Evolutionary conservation across 2,888 invertebrate species (phyloP).

Genomic region (Cerceris ruficornis): DNA sequence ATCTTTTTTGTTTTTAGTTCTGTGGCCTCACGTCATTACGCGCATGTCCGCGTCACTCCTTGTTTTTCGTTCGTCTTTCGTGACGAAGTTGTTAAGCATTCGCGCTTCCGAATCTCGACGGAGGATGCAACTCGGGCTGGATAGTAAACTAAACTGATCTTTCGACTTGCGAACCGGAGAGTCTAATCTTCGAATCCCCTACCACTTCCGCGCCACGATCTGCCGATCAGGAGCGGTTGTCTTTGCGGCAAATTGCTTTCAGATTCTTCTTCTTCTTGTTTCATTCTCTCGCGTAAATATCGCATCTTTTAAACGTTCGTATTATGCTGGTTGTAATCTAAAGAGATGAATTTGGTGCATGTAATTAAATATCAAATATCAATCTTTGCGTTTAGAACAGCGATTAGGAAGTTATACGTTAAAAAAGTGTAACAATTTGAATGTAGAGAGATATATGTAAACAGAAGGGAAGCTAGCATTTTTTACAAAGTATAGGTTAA

Average conservation of each 20-base stretch:
- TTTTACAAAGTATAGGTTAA: too few species aligned
- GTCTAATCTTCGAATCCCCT: conserved; percentile 74
- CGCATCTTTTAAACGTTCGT: too few species aligned
- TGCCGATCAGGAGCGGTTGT: conserved; percentile 45
- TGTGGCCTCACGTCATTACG: conserved; percentile 38
- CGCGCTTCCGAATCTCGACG: conserved; percentile 14
- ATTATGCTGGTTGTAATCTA: too few species aligned
- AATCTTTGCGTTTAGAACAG: too few species aligned
- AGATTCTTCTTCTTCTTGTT: not conserved
- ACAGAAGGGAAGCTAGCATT: too few species aligned
- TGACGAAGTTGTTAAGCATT: conserved; percentile 1
- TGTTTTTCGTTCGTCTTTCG: not conserved
- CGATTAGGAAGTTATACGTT: too few species aligned
- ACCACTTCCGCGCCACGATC: conserved; percentile 64
- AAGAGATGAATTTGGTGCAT: too few species aligned
- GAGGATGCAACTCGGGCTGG: conserved; percentile 52
- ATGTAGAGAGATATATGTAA: too few species aligned
- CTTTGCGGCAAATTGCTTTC: conserved; percentile 3
- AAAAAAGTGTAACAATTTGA: too few species aligned
- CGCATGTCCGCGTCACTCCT: conserved; percentile 38
- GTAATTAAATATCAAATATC: too few species aligned
- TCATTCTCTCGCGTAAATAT: not conserved
- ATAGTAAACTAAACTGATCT: conserved; percentile 71
- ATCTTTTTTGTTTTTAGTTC: conserved; percentile 15
- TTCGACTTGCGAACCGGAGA: conserved; percentile 65